A percentile compares a stretch with the other conserved stretches of the same genome.
phyloP scores from a whole-genome alignment of 2,797 vertebrate species.

The Schizopygopsis pylzovi region DNA sequence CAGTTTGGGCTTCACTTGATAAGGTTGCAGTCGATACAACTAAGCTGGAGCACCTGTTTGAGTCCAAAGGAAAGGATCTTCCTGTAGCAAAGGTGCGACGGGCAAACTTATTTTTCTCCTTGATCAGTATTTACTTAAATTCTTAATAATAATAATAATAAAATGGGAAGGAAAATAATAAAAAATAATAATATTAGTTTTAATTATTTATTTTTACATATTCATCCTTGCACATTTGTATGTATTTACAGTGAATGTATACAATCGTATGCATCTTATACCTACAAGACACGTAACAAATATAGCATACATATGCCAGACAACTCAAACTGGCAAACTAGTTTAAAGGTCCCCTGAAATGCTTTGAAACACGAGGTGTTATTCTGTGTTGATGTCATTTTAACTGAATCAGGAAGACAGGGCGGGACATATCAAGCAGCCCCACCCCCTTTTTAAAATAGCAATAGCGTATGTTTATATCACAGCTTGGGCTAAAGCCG shows the following conservation, averaged over 20 bases:
- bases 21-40: slow-evolving; percentile 84
- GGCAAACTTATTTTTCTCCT: neutral
- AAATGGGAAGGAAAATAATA: neutral
- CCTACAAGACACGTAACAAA: neutral
- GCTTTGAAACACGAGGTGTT: no score
- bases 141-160: neutral
- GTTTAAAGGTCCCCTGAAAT: neutral
- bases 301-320: neutral
- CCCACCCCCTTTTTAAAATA: no score
- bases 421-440: no score
- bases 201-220: neutral
- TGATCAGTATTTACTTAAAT: neutral
- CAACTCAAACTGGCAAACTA: neutral
- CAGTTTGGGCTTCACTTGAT: slow-evolving; percentile 92
- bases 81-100: slow-evolving; percentile 83
- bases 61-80: slow-evolving; percentile 90
- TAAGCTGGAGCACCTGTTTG: slow-evolving; percentile 93
- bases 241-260: neutral
- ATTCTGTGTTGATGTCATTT: no score
- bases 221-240: neutral
- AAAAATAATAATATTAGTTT: neutral
- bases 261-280: neutral
- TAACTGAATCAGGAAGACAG: no score
- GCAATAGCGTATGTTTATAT: no score
- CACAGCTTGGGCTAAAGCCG: no score